Base-by-base conservation (phyloP, 2,797 vertebrate species). In the Melanotaenia parkinsoni region DNA sequence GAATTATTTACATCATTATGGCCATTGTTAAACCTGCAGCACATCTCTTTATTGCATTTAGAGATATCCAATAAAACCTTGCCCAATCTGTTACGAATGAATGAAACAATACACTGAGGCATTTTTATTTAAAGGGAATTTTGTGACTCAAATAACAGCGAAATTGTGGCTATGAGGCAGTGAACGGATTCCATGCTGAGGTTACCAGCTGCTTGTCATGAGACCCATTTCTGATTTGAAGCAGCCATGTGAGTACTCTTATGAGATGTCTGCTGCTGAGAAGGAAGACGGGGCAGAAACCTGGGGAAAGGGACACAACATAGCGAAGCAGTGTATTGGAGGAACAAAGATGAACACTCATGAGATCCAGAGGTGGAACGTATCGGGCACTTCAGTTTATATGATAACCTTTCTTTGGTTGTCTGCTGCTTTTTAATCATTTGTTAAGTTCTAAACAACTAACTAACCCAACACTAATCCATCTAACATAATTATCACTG, bases 141-240 rank as follows among this genome's bases (percentile, higher is more conserved):
- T 4, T 26, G 51, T 53, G 47, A 50, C 47, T 50, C 20, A 50
- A 10, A 43, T 43, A 8, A 50, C 16, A 51, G 47, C 64, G 60
- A 37, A 40, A 60, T 73, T 56, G 63, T 66, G 58, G 40, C 68
- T 43, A 16, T 35, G 54, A 64, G 60, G 33, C 22, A 5, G 59
- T 47, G 65, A 71, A 74, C 70, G 56, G 62, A 65, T 76, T 67
- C 22, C 40, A 37, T 30, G 22, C 71, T 53, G 70, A 80, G 79
- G 70, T 37, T 82, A 86, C 75, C 86, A 90, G 87, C 89, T 92
- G 91, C 85, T 81, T 75, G 77, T 93, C 91, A 92, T 92, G 84
- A 92, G 92, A 94, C 89, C 75, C 33, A 13, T 69, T 74, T 67
- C 66, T 84, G 79, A 76, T 64, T 76, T 50, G 81, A 70, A 70